phyloP scores from a whole-genome alignment of 1,140 invertebrate species.

The Ostrea edulis region DNA sequence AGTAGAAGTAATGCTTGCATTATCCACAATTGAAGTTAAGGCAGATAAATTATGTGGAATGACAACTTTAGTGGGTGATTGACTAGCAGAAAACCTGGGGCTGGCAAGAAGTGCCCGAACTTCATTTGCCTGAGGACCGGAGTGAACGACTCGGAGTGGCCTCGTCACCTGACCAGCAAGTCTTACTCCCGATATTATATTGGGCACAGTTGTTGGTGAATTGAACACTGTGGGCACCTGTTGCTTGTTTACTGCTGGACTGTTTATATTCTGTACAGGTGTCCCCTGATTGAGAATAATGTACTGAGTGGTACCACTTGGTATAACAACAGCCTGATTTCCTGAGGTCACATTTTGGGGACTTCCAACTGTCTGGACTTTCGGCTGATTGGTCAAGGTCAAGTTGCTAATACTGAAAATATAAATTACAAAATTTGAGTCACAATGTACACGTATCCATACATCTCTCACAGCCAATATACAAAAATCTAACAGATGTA shows the following conservation, averaged over 20 bases:
- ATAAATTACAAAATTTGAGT: neutral
- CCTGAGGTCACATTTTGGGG: neutral
- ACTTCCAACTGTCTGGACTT: constrained; percentile 4
- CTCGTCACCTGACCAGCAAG: neutral
- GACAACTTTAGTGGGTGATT: neutral
- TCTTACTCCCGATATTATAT: neutral
- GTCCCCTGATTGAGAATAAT: neutral
- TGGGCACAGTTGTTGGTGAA: neutral
- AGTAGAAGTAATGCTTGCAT: neutral
- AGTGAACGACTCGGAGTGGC: neutral
- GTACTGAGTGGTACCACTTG: neutral
- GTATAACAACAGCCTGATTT: neutral
- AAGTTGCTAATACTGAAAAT: neutral
- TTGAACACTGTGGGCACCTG: neutral
- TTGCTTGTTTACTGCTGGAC: neutral
- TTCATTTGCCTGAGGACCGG: neutral
- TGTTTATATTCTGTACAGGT: neutral
- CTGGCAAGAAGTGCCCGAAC: neutral
- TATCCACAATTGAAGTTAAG: neutral
- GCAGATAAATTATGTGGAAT: neutral
- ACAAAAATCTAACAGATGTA: too few species aligned
- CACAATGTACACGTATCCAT: too few species aligned
- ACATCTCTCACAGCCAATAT: too few species aligned
- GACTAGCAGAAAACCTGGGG: constrained; percentile 2
- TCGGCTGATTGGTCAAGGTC: constrained; percentile 3